phyloP scores from a whole-genome alignment of 1,140 invertebrate species.

The Asobara japonica region DNA sequence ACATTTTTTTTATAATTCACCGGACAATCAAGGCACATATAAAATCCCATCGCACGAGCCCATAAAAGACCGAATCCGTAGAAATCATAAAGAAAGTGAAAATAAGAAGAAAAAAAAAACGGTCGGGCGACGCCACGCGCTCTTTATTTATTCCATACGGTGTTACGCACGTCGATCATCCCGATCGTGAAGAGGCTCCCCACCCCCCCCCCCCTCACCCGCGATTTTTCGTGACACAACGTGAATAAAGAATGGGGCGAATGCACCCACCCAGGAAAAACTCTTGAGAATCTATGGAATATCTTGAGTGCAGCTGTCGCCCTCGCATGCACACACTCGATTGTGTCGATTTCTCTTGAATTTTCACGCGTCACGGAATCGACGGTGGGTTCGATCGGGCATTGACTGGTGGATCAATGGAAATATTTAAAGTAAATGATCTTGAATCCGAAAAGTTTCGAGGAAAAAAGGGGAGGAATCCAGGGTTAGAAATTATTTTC shows the following conservation, averaged over 20 bases:
- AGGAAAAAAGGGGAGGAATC: too few species aligned
- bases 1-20: neutral
- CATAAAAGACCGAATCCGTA: neutral
- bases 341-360: slow-evolving; percentile 36
- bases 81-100: slow-evolving; percentile 14
- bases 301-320: slow-evolving; percentile 18
- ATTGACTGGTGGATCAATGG: neutral
- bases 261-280: slow-evolving; percentile 12
- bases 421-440: neutral
- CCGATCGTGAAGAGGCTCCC: slow-evolving; percentile 27
- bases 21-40: neutral
- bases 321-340: neutral
- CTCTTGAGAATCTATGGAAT: slow-evolving; percentile 15
- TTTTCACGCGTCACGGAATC: slow-evolving; percentile 42
- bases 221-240: slow-evolving; percentile 11
- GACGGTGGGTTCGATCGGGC: neutral
- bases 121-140: slow-evolving; percentile 36
- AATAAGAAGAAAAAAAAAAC: slow-evolving; percentile 20
- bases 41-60: slow-evolving; percentile 30
- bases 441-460: neutral
- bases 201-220: slow-evolving; percentile 4
- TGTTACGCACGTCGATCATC: slow-evolving; percentile 44
- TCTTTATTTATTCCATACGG: slow-evolving; percentile 49
- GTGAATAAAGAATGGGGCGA: neutral
- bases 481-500: neutral